Evolutionary conservation across 2,888 invertebrate genomes (phyloP).

Genomic region (Sarcophaga caerulescens): DNA sequence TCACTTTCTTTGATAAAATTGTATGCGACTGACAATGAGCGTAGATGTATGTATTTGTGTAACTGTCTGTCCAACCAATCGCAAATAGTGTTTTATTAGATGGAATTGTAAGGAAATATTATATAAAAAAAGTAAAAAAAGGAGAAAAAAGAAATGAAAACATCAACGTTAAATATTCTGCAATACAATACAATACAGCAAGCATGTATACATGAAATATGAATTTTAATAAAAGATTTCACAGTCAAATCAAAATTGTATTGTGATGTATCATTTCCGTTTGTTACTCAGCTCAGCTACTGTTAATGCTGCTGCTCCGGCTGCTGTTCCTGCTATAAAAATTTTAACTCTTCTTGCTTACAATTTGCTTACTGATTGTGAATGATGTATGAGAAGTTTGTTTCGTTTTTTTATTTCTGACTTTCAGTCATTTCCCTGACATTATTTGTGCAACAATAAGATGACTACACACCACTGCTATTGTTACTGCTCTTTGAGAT

Average conservation of each 20-base stretch:
- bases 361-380: conserved; percentile 44
- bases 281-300: neutral
- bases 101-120: conserved; percentile 34
- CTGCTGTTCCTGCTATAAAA: conserved; percentile 39
- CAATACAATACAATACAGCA: no score
- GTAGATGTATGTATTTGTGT: neutral
- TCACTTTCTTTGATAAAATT: no score
- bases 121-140: neutral
- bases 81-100: conserved; percentile 40
- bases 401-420: conserved; percentile 19
- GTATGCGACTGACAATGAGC: neutral
- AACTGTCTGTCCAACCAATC: neutral
- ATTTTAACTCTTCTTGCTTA: conserved; percentile 24
- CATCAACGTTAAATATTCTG: conserved; percentile 11
- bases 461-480: conserved; percentile 39
- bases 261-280: conserved; percentile 48
- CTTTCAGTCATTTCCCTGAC: conserved; percentile 55
- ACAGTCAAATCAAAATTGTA: conserved; percentile 49
- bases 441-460: conserved; percentile 45
- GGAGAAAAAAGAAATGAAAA: neutral
- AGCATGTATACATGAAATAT: conserved; percentile 28
- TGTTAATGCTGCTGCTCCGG: conserved; percentile 3
- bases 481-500: conserved; percentile 47
- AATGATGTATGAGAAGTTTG: conserved; percentile 41
- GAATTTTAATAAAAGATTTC: conserved; percentile 57